Conservation (phyloP, 2,113 vertebrate genomes). For the Ovis aries region DNA sequence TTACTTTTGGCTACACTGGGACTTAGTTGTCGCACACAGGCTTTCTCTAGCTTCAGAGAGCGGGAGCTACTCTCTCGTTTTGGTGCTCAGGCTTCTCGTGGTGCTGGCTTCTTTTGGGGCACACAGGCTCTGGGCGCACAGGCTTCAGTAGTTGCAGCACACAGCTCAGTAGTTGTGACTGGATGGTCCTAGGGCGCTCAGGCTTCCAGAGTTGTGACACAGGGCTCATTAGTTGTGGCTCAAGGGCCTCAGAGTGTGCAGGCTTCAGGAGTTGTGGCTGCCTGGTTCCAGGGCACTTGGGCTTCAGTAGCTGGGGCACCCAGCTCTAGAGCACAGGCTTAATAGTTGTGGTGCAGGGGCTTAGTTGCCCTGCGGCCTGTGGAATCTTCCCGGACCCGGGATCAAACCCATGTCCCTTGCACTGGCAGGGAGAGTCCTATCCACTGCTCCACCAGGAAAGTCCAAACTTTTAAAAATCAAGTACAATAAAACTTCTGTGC, state of each 20-base stretch:
- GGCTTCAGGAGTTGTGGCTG: not conserved
- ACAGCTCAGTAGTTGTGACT: accelerated
- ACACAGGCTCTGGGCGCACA: not conserved
- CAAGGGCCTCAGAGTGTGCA: not conserved
- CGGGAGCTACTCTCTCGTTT: accelerated
- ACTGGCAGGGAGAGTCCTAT: not conserved
- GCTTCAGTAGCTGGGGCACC: not conserved
- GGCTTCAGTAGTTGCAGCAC: not conserved
- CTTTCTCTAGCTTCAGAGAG: not conserved
- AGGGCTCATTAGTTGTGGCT: not conserved
- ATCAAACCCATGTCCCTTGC: not conserved
- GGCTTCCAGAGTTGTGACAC: not conserved
- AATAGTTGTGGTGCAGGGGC: not conserved
- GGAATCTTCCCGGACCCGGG: not conserved
- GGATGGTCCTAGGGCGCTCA: not conserved
- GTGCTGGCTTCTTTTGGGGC: not conserved
- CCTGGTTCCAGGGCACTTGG: not conserved
- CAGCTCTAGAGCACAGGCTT: not conserved
- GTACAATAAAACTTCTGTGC: not conserved
- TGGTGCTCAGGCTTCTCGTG: not conserved
- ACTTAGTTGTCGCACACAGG: not conserved
- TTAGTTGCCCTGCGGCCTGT: not conserved
- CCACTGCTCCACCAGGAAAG: not conserved
- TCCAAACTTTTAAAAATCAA: not conserved
- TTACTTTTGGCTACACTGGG: not conserved